Evolutionary conservation across 2,888 invertebrate genomes (phyloP).

Genomic region (Polyommatus iphigenia): DNA sequence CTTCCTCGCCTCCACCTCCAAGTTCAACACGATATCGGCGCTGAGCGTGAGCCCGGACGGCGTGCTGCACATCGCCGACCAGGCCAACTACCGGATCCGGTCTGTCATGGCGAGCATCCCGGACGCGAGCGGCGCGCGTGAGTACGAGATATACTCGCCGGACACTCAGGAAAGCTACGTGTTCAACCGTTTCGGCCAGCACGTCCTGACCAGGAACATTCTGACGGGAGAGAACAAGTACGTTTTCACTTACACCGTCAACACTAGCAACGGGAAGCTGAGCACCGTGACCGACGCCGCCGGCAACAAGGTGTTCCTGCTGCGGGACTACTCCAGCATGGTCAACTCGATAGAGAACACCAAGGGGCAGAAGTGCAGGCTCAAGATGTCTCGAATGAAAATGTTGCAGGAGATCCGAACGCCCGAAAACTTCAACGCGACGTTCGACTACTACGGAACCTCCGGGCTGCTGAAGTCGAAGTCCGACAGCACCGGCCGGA

Average conservation of each 20-base stretch:
- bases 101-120: constrained; percentile 95
- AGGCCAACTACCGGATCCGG: constrained; percentile 93
- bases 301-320: constrained; percentile 91
- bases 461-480: constrained; percentile 94
- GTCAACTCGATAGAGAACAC: constrained; percentile 97
- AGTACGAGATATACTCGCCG: constrained; percentile 96
- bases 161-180: constrained; percentile 97
- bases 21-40: constrained; percentile 96
- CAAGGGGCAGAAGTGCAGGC: constrained; percentile 93
- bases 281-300: constrained; percentile 96
- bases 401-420: constrained; percentile 94
- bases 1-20: constrained; percentile 94
- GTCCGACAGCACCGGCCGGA: constrained; percentile 92
- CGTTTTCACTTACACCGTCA: constrained; percentile 96
- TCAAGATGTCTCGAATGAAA: constrained; percentile 95
- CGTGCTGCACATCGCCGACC: constrained; percentile 96
- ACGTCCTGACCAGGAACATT: constrained; percentile 95
- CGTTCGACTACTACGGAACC: constrained; percentile 95
- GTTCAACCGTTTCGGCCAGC: constrained; percentile 97
- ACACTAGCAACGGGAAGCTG: constrained; percentile 96
- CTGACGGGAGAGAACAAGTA: constrained; percentile 96
- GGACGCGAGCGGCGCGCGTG: constrained; percentile 89
- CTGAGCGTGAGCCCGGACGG: constrained; percentile 96
- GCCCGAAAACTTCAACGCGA: constrained; percentile 95
- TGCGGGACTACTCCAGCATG: constrained; percentile 91